These are phyloP conservation scores for Sphecodes monilicornis DNA, from an alignment of 2,888 invertebrate genomes.

Conservation along the genomic window DNA sequence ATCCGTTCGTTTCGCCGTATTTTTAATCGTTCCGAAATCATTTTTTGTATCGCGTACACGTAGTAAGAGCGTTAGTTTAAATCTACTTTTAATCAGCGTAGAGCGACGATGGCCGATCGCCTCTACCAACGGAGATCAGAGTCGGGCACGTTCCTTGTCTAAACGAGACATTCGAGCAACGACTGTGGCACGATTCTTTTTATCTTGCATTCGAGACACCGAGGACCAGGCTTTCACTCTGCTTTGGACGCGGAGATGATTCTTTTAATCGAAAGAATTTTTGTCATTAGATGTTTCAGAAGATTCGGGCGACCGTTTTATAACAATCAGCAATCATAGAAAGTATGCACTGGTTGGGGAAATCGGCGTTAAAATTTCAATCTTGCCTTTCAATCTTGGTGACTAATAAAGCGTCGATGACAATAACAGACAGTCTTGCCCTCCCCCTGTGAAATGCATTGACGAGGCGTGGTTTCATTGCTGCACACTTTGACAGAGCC, in stretches of 20 bases:
- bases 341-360: not conserved
- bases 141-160: not conserved
- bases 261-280: not conserved
- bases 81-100: slow-evolving; percentile 25
- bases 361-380: not conserved
- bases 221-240: not conserved
- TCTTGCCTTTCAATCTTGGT: not conserved
- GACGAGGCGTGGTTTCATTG: not conserved
- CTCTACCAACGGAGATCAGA: slow-evolving; percentile 45
- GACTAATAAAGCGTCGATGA: not conserved
- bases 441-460: not conserved
- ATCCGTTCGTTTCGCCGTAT: not conserved
- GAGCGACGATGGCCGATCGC: slow-evolving; percentile 30
- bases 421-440: not conserved
- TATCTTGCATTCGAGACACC: not conserved
- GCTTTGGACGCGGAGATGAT: not conserved
- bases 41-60: slow-evolving; percentile 20
- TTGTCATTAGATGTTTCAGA: not conserved
- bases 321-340: too few species aligned
- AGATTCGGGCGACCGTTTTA: not conserved
- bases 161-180: not conserved
- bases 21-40: slow-evolving; percentile 27
- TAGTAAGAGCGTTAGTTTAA: slow-evolving; percentile 39
- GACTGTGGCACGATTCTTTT: not conserved
- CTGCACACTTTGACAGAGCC: not conserved